Conservation (phyloP, 2,797 vertebrate species). For the Hydrolagus colliei region DNA sequence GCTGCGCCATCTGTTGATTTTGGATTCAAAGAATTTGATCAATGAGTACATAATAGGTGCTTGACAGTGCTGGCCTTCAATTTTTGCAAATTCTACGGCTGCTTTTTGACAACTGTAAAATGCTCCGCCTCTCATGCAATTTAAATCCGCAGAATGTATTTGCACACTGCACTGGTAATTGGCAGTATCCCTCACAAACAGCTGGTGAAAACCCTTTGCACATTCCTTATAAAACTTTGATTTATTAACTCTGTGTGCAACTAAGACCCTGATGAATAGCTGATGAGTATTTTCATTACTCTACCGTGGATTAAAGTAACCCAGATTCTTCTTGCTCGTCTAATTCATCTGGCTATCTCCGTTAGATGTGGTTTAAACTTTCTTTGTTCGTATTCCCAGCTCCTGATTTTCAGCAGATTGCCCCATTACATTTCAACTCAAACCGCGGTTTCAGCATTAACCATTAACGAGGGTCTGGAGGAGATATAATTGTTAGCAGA, state of each 20-base stretch:
- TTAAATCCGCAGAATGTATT: constrained; percentile 53
- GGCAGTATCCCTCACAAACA: constrained; percentile 53
- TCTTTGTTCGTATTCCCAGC: neutral
- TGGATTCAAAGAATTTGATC: constrained; percentile 48
- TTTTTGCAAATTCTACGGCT: constrained; percentile 1
- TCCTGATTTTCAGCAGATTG: neutral
- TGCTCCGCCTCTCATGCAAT: constrained; percentile 43
- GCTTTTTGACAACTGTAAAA: constrained; percentile 10
- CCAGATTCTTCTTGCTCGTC: constrained; percentile 14
- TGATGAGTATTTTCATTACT: constrained; percentile 34
- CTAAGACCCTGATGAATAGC: constrained; percentile 37
- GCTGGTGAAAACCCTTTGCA: constrained; percentile 44
- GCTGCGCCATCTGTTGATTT: constrained; percentile 18
- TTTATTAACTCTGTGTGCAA: constrained; percentile 48
- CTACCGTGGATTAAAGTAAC: constrained; percentile 31
- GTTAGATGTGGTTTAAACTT: neutral
- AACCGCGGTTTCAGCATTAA: neutral
- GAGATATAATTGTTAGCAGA: neutral
- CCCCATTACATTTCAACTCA: neutral
- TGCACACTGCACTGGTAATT: constrained; percentile 54
- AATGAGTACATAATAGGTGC: constrained; percentile 48
- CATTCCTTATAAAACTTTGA: constrained; percentile 47
- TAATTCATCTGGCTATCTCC: constrained; percentile 10
- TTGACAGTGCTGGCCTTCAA: constrained; percentile 43
- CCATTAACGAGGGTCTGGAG: neutral